Evolutionary conservation across 2,797 vertebrate genomes (phyloP).

Genomic region (Chrysolophus pictus): DNA sequence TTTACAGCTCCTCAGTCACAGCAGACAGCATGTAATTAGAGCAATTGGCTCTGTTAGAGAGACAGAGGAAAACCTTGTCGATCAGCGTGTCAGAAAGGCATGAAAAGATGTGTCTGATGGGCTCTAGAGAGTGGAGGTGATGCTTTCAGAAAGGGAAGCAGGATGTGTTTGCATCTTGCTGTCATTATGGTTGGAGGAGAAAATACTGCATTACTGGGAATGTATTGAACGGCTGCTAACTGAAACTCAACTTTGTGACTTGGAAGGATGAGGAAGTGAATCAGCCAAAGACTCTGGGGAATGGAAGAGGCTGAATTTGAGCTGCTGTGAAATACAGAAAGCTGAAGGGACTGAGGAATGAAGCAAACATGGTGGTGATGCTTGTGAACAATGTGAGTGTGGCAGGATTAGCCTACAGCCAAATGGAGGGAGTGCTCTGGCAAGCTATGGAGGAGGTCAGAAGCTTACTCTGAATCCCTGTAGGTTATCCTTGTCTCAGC

Average conservation of each 20-base stretch:
- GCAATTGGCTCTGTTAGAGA: not conserved
- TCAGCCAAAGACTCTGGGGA: not conserved
- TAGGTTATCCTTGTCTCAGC: not conserved
- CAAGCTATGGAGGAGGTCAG: not conserved
- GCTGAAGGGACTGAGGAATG: not conserved
- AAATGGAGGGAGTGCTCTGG: not conserved
- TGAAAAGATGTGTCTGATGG: not conserved
- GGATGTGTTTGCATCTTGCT: not conserved
- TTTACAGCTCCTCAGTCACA: not conserved
- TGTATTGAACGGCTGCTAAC: not conserved
- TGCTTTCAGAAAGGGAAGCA: conserved; percentile 5
- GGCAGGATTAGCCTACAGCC: not conserved
- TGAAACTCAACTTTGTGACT: not conserved
- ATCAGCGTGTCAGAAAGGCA: not conserved
- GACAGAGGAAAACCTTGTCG: not conserved
- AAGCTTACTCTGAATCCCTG: not conserved
- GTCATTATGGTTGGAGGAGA: not conserved
- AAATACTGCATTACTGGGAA: not conserved
- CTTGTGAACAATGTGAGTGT: not conserved
- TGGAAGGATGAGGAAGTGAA: not conserved
- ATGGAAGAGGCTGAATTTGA: not conserved
- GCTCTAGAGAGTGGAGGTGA: not conserved
- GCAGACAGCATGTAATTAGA: not conserved
- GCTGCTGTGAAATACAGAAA: not conserved
- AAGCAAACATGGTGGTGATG: not conserved